Evolutionary conservation across 2,888 invertebrate species (phyloP).

Genomic region (Aleiodes leptofemur): DNA sequence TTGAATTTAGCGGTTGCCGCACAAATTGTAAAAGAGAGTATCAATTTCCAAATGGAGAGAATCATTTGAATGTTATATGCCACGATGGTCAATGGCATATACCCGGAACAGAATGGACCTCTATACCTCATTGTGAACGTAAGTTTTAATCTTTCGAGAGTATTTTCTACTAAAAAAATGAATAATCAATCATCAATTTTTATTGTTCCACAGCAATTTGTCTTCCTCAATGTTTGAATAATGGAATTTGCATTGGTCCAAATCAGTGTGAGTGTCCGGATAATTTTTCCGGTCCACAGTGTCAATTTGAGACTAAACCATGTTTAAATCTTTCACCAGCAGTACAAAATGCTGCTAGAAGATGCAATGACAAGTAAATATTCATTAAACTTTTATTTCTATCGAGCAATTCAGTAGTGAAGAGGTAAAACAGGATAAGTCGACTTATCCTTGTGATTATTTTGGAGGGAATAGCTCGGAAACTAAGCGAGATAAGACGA

Average conservation of each 20-base stretch:
- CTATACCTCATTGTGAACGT: slow-evolving; percentile 82
- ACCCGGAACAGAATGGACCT: slow-evolving; percentile 73
- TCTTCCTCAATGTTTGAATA: slow-evolving; percentile 85
- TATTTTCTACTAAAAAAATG: slow-evolving; percentile 6
- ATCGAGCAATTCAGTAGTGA: slow-evolving; percentile 12
- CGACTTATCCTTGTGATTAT: no score
- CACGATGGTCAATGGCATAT: slow-evolving; percentile 76
- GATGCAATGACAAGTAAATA: slow-evolving; percentile 82
- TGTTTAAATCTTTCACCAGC: slow-evolving; percentile 82
- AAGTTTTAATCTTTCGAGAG: slow-evolving; percentile 60
- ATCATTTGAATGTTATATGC: slow-evolving; percentile 76
- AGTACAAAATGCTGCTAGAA: slow-evolving; percentile 81
- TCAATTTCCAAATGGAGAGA: slow-evolving; percentile 78
- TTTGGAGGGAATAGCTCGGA: no score
- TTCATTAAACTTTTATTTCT: slow-evolving; percentile 6
- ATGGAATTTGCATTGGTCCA: slow-evolving; percentile 85
- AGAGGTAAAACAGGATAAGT: no score
- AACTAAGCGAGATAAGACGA: no score
- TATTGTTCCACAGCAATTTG: slow-evolving; percentile 81
- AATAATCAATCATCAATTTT: slow-evolving; percentile 16
- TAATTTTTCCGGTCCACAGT: slow-evolving; percentile 84
- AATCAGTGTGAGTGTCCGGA: slow-evolving; percentile 86
- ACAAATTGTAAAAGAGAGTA: slow-evolving; percentile 76
- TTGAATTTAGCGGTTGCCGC: slow-evolving; percentile 75
- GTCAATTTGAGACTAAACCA: slow-evolving; percentile 85